Evolutionary conservation across 2,797 vertebrate species (phyloP), one percentile per base, ranked within the genome.

Genomic region (Lepus oiostolus): DNA sequence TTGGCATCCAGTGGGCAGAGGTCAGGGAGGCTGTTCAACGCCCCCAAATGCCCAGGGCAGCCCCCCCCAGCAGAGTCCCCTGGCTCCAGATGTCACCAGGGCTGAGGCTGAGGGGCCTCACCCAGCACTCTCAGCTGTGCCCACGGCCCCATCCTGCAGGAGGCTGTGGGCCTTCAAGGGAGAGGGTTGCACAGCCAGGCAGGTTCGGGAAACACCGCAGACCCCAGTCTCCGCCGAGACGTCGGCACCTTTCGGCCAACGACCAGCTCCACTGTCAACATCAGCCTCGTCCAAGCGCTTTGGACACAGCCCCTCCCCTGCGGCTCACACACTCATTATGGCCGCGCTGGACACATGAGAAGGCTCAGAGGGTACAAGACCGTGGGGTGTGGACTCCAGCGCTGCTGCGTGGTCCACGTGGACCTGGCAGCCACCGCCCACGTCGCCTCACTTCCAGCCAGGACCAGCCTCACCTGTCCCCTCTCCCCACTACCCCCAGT

Each of bases 341-440:
- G 21, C 50, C 32, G 11, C 12, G 0, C 26, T 2, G 1, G 47
- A 22, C 11, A 28, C 7, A 2, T 19, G 2, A 5, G n/a, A n/a
- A 28, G 75, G n/a, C 35, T 30, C 74, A 0, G 42, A 65, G 13
- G 22, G 3, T 5, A 35, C 22, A 30, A 60, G 70, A 26, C 47
- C 6, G 24, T 17, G 30, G 1, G 12, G 38, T 9, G 1, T 42
- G 21, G 14, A 28, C 16, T 7, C 38, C 52, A 1, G 32, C 11
- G 50, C 28, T 60, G 22, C 65, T 2, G 7, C 14, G 24, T 35
- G 1, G 4, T 83, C 35, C 71, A 38, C 54, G 26, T 16, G 58
- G 35, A 38, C 52, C n/a, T 0, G 0, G 28, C 3, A 4, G 42
- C 26, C 7, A 3, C 42, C 0, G 0, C 24, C 28, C 21, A 2